Conservation (phyloP, 1,140 invertebrate genomes). For the Heterodera schachtii region DNA sequence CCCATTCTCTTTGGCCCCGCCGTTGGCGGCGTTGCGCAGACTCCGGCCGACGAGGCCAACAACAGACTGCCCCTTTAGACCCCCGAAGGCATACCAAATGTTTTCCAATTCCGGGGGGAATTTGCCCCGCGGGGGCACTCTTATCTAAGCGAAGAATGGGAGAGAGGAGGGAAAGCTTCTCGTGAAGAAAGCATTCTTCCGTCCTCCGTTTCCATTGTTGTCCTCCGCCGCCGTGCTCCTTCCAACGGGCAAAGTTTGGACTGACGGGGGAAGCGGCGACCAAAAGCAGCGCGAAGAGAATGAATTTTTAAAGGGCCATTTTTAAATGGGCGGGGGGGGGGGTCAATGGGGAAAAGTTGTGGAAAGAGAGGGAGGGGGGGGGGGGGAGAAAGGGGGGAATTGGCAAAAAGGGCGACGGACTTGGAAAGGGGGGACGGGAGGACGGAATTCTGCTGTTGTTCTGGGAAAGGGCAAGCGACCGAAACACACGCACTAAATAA, state of each 20-base stretch:
- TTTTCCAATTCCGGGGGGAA: conserved; percentile 15
- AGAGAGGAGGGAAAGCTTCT: not conserved
- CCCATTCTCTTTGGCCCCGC: not conserved
- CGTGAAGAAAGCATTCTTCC: not conserved
- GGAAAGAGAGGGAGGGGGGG: not conserved
- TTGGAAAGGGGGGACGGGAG: conserved; percentile 2
- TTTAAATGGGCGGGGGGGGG: not conserved
- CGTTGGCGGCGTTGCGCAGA: not conserved
- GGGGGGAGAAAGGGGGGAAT: not conserved
- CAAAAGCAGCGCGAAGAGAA: conserved; percentile 3
- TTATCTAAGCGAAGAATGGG: conserved; percentile 6
- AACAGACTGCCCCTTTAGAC: not conserved
- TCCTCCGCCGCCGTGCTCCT: not conserved
- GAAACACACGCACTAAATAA: too few species aligned
- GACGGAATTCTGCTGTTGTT: not conserved
- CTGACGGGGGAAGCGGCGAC: not conserved
- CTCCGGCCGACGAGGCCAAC: not conserved
- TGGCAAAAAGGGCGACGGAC: not conserved
- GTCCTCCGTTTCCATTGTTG: conserved; percentile 5
- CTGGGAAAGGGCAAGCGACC: not conserved
- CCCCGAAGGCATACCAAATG: conserved; percentile 10
- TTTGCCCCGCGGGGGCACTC: conserved; percentile 9
- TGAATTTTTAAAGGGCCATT: conserved; percentile 22
- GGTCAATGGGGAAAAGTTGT: too few species aligned
- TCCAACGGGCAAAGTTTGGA: conserved; percentile 1